These are phyloP conservation scores for Parasteatoda lunata DNA, from an alignment of 2,888 invertebrate genomes.

Conservation along the genomic window DNA sequence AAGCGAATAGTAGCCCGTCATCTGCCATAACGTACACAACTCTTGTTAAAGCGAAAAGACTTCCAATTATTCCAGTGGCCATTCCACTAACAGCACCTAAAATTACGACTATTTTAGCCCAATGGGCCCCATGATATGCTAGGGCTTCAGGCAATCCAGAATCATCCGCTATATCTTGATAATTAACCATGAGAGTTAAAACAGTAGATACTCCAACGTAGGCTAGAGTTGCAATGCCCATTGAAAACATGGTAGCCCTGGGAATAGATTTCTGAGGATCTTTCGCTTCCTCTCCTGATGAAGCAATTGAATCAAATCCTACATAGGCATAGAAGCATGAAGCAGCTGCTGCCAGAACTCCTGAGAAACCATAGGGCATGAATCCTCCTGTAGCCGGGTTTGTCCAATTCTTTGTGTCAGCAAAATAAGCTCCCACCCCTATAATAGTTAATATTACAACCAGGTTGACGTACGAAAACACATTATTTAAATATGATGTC, in stretches of 20 bases:
- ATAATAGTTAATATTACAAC: conserved; percentile 87
- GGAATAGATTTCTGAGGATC: conserved; percentile 81
- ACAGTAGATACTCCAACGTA: conserved; percentile 89
- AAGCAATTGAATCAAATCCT: conserved; percentile 93
- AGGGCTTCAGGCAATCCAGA: conserved; percentile 89
- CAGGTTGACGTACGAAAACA: conserved; percentile 84
- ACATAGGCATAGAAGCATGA: conserved; percentile 94
- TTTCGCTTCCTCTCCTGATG: conserved; percentile 88
- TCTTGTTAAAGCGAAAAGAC: conserved; percentile 87
- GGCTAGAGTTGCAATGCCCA: conserved; percentile 83
- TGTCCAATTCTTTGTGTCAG: conserved; percentile 88
- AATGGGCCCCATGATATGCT: conserved; percentile 82
- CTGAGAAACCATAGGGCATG: conserved; percentile 84
- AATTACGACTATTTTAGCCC: conserved; percentile 89
- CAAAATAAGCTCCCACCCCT: conserved; percentile 88
- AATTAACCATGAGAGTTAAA: conserved; percentile 87
- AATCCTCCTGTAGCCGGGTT: conserved; percentile 79
- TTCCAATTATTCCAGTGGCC: conserved; percentile 88
- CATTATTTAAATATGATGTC: conserved; percentile 87
- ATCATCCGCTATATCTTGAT: conserved; percentile 78
- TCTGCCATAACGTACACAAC: conserved; percentile 93
- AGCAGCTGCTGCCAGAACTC: conserved; percentile 84
- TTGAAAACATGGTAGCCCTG: conserved; percentile 86
- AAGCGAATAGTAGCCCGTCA: conserved; percentile 87
- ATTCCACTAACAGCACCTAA: conserved; percentile 93